Base-by-base conservation (phyloP, 1,140 invertebrate species). In the Drosophila lacertosa region DNA sequence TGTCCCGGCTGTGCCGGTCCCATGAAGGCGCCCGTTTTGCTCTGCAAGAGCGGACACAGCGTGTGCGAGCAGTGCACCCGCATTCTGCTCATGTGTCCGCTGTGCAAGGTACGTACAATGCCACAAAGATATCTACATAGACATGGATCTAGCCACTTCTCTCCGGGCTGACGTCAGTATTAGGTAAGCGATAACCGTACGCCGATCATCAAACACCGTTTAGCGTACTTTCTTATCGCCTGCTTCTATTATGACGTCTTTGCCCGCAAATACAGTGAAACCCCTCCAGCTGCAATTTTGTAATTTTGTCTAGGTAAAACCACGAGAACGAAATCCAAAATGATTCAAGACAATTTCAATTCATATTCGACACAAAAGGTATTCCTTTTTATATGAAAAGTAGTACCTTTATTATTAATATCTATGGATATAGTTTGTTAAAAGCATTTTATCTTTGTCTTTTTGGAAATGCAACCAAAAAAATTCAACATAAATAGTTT, bases 1-100 rank as follows among this genome's bases (percentile, higher is more conserved):
- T 91, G 90, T 72, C 90, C 90, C 1, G 90, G 90, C n/a, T 91
- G 90, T 45, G 89, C 89, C 9, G 58, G 74, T 7, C 77, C 89
- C 29, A 90, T 91, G 84, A 90, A 91, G 51, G 68, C 90, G 22
- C 90, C 90, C 0, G 77, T 91, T 1, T 32, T 84, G 16, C 71
- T 91, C 29, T 91, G 90, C 58, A 83, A 77, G 58, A 89, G 78
- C 9, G 90, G 90, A 4, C 90, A 91, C 66, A 91, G 90, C 39
- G 60, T 91, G 29, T 91, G 90, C 44, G 81, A 88, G 53, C 79
- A 90, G 47, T 91, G 90, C 64, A 89, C 83, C 20, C 67, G 89
- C 22, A 77, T 91, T 16, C 63, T 91, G 18, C 60, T 89, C 45
- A 79, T 90, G 73, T 91, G 90, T 44, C 90, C 90, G 45, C 74